Evolutionary conservation across 2,888 invertebrate species (phyloP), one percentile per base, ranked within the genome.

Genomic region (Monopis laevigella): DNA sequence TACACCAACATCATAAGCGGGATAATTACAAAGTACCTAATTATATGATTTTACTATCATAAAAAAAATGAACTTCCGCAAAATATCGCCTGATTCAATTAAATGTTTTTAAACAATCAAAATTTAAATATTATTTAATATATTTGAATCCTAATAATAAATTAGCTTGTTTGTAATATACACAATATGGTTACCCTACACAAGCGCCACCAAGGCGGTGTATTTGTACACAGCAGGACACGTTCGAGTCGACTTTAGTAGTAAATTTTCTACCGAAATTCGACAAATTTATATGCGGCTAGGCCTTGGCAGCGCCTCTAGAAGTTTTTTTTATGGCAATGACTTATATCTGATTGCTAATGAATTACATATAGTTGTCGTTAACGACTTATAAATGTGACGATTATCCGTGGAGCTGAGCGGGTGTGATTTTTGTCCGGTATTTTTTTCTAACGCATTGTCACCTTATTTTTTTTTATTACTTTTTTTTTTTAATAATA

Each of bases 251-350:
- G 55, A 52, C 59, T 59, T 63, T 59, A 64, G 53, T 62, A 46
- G 66, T 77, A 77, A 75, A 77, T 78, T 67, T 64, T 60, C 59
- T 39, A 43, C 12, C 32, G 28, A 27, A 28, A 51, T 61, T 53
- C 71, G 75, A 74, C 77, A 74, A 75, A 71, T 78, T 75, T 78
- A 78, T 78, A 21, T 10, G 10, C 24, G 24, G 24, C 24, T 24
- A 10, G 10, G 24, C 24, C 6, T 24, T 21, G 24, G 8, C 8
- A 29, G 29, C 11, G 7, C n/a, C 4, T 18, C 16, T 6, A 35
- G 18, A 35, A 17, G 18, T 18, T 18, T 35, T 16, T 28, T n/a
- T 39, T 17, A 16, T 39, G 16, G 14, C 2, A 39, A 36, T 24
- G 12, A 8, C 32, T 32, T 17, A n/a, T 35, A 19, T 32, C 8